A percentile compares a stretch with the other conserved stretches of the same genome.
Conservation (phyloP, 2,888 invertebrate species). For the Chymomyza fuscimana region DNA sequence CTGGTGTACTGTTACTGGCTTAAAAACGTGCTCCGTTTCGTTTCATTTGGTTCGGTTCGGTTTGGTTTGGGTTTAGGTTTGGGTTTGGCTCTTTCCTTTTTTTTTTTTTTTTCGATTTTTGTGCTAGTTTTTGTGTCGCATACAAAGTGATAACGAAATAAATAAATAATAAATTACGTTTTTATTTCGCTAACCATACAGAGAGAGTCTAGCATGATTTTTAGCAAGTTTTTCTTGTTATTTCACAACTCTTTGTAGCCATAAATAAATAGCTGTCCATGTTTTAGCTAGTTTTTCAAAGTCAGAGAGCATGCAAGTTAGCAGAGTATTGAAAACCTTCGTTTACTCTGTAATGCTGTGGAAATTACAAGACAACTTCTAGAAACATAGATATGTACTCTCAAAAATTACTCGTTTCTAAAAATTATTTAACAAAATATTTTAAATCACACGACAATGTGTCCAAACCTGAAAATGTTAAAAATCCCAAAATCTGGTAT, state of each 20-base stretch:
- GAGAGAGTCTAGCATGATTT: constrained; percentile 40
- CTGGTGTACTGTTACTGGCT: neutral
- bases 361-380: too few species aligned
- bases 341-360: neutral
- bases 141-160: constrained; percentile 72
- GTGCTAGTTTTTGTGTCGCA: constrained; percentile 52
- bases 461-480: too few species aligned
- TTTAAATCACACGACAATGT: too few species aligned
- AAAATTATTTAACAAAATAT: too few species aligned
- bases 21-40: constrained; percentile 30
- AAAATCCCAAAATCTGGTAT: too few species aligned
- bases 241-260: neutral
- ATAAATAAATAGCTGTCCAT: constrained; percentile 42
- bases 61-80: neutral
- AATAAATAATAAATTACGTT: constrained; percentile 71
- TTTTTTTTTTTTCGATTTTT: constrained; percentile 1
- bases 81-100: neutral
- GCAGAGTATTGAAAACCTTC: too few species aligned
- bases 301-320: neutral
- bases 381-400: too few species aligned
- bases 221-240: constrained; percentile 52
- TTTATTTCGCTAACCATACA: constrained; percentile 49
- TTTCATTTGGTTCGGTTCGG: constrained; percentile 25
- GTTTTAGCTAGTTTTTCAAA: neutral
- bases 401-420: too few species aligned